Evolutionary conservation across 2,797 vertebrate species (phyloP), one percentile per base, ranked within the genome.

Genomic region (Hoplostethus mediterraneus): DNA sequence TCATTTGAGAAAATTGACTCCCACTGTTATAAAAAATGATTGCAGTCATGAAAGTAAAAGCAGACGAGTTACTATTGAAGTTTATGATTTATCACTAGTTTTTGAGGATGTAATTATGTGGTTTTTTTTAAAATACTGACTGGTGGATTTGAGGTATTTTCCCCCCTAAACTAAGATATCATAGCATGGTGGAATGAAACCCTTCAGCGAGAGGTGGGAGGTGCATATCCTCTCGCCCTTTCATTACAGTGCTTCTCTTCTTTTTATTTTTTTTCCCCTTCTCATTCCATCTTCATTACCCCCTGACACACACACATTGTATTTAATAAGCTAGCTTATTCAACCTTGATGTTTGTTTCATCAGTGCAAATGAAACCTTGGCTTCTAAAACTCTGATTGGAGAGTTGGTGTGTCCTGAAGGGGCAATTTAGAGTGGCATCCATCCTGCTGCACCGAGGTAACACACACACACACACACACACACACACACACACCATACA

Each of bases 271-370:
- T 45, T 57, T 59, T 21, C 21, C 21, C 28, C 28, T 28, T 75
- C 67, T 71, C 73, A 40, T 72, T 89, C 81, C 64, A 71, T 90
- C 80, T 87, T 79, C 78, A 84, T 86, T 80, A 79, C 52, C 48
- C 81, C 71, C 63, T 75, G 79, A 87, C 76, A 77, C 21, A 44
- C 74, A 88, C 73, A 58, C 36, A 45, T 74, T 79, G 73, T 82
- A 79, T 90, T 92, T 89, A 87, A 90, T 89, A 90, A 87, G 78
- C 66, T 2, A 5, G 25, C 66, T 82, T 82, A 82, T 84, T 85
- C 86, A 88, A 84, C 81, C 79, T 68, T 85, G 80, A 79, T 86
- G 83, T 88, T 89, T 79, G 85, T 81, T 84, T 78, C 71, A 77
- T 82, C 79, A 73, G 63, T 83, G 76, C 70, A 84, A 89, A 85